Percentiles rank a stretch among this genome's conserved stretches.
phyloP scores from a whole-genome alignment of 2,113 vertebrate genomes.

The Arvicanthis niloticus region DNA sequence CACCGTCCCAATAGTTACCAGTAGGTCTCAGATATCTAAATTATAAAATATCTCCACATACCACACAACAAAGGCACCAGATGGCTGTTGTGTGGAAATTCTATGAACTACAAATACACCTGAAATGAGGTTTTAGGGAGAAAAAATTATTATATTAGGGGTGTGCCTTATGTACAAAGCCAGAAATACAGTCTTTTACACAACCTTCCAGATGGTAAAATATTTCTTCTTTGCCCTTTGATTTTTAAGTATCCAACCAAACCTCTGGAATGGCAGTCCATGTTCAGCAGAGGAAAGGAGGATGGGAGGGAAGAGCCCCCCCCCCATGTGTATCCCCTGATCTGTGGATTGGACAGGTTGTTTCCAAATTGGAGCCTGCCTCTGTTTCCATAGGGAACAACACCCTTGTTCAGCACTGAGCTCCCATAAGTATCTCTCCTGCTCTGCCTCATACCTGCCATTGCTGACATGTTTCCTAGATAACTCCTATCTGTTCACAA shows the following conservation, averaged over 20 bases:
- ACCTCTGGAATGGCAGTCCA: neutral
- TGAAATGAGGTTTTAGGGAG: neutral
- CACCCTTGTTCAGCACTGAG: neutral
- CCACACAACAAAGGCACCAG: neutral
- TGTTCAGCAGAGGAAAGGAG: neutral
- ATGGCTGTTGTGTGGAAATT: neutral
- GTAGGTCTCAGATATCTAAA: neutral
- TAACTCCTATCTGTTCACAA: neutral
- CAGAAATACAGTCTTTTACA: neutral
- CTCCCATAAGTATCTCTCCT: rapidly evolving
- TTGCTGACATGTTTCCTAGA: neutral
- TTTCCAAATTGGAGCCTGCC: neutral
- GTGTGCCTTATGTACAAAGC: neutral
- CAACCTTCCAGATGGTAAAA: no score
- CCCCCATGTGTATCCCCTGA: neutral
- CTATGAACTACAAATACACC: neutral
- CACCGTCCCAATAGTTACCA: neutral
- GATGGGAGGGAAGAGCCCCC: neutral
- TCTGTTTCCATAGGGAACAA: neutral
- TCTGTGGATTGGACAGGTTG: neutral
- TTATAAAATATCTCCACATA: neutral
- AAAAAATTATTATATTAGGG: neutral
- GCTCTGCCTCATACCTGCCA: neutral
- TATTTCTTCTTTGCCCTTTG: neutral
- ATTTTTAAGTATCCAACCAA: neutral